phyloP scores from a whole-genome alignment of 2,888 invertebrate species.

The Halocaridina rubra region DNA sequence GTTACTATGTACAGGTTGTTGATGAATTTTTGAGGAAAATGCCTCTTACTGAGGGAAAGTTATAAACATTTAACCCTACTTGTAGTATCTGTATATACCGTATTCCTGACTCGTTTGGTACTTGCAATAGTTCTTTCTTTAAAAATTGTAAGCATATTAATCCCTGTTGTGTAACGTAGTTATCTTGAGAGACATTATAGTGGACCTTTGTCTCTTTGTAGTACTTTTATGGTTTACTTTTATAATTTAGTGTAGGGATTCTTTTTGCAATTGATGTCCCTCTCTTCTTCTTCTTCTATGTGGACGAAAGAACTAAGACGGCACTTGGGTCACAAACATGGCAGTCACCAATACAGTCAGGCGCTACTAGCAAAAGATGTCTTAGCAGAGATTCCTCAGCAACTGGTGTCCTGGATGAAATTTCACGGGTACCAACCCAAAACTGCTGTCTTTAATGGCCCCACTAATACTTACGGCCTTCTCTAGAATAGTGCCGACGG shows the following conservation, averaged over 20 bases:
- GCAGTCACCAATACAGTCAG: slow-evolving; percentile 14
- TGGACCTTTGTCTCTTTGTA: too few relatives aligned
- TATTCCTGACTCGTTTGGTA: not conserved
- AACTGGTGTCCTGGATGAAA: slow-evolving; percentile 71
- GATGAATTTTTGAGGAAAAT: too few relatives aligned
- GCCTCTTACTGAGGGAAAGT: too few relatives aligned
- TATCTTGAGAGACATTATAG: too few relatives aligned
- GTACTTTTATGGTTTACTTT: too few relatives aligned
- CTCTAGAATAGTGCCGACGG: not conserved
- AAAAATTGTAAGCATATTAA: too few relatives aligned
- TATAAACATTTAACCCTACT: too few relatives aligned
- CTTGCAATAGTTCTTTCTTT: too few relatives aligned
- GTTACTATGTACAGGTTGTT: too few relatives aligned
- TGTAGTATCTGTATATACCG: not conserved
- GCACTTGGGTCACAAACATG: slow-evolving; percentile 37
- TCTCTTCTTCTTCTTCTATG: not conserved
- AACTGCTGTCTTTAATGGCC: slow-evolving; percentile 22
- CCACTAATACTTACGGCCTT: slow-evolving; percentile 39
- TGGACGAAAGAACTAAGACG: slow-evolving; percentile 37
- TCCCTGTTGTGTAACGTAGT: too few relatives aligned
- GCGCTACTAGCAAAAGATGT: slow-evolving; percentile 72
- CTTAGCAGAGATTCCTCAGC: slow-evolving; percentile 73
- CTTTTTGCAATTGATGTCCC: too few relatives aligned
- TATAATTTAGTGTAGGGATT: too few relatives aligned
- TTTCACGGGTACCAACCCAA: slow-evolving; percentile 33